Evolutionary conservation across 2,888 invertebrate genomes (phyloP), one percentile per base, ranked within the genome.

Genomic region (Drepana falcataria): DNA sequence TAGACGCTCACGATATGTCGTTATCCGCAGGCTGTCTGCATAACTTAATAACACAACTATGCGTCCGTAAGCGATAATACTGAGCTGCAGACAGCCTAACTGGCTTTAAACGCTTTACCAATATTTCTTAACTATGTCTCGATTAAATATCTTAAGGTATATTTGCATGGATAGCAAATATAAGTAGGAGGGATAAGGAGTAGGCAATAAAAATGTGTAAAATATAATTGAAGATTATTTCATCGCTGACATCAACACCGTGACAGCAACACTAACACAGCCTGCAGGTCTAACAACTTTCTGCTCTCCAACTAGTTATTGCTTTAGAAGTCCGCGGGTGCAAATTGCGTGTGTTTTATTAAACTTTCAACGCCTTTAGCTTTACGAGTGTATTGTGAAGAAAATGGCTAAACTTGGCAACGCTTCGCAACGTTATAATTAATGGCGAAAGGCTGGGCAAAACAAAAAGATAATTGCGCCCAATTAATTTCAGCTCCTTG

Each of bases 11-110:
- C 79, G 80, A 79, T 71, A 70, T 40, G 63, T 68, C 71, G 58
- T 65, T 66, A 71, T 65, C 66, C 59, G 59, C 61, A 63, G 65
- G 54, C 68, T 59, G 87, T 85, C 89, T 87, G 88, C 89, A 89
- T 89, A 89, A 83, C 87, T 88, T 85, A 87, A 88, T 89, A 87
- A 74, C 83, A 73, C 73, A 87, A 81, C 83, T 87, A 88, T 88
- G 85, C 79, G 68, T 60, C 65, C 65, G 72, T 67, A 71, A 71
- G 71, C 71, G 59, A 65, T 70, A 65, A 69, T 69, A 66, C 64
- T 64, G 65, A 64, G 53, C 52, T 59, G 59, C 59, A 65, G 62
- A 59, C 65, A 49, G 57, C 62, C 56, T 78, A 70, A 74, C 65
- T 71, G 75, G 59, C 63, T 60, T 58, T 61, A 61, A 9, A 33